Evolutionary conservation across 2,797 vertebrate genomes (phyloP).

Genomic region (Coranthus polyacanthus): DNA sequence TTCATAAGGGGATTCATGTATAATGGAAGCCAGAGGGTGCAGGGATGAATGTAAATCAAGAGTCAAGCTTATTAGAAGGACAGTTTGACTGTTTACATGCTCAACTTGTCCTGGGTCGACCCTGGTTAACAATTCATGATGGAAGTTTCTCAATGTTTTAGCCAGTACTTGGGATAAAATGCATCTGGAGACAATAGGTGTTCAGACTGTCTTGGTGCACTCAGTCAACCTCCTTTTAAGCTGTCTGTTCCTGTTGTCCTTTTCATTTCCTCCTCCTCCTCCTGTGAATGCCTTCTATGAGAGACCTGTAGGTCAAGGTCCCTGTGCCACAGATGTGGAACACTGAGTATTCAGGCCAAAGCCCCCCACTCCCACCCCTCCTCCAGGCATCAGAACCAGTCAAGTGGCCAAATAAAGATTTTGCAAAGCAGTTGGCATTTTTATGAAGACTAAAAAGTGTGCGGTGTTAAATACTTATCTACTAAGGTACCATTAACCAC

Average conservation of each 20-base stretch:
- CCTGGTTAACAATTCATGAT: conserved; percentile 81
- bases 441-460: background rate
- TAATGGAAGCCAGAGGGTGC: conserved; percentile 71
- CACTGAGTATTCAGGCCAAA: conserved; percentile 75
- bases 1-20: conserved; percentile 76
- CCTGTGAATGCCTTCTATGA: conserved; percentile 53
- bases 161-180: conserved; percentile 63
- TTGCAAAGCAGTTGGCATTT: conserved; percentile 38
- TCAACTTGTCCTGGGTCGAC: conserved; percentile 72
- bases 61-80: conserved; percentile 78
- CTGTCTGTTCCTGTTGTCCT: conserved; percentile 68
- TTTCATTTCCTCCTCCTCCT: conserved; percentile 58
- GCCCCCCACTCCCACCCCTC: conserved; percentile 23
- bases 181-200: conserved; percentile 67
- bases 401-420: conserved; percentile 57
- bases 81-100: conserved; percentile 81
- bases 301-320: conserved; percentile 78
- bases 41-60: conserved; percentile 72
- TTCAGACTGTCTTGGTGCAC: conserved; percentile 53
- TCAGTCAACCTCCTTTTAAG: conserved; percentile 75
- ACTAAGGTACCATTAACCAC: conserved; percentile 35
- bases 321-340: conserved; percentile 65
- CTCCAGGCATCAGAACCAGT: conserved; percentile 52
- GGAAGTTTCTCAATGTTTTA: conserved; percentile 67
- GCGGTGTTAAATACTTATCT: conserved; percentile 24